Percentiles rank a stretch among this genome's conserved stretches.
phyloP scores from a whole-genome alignment of 2,888 invertebrate genomes.

The Homarus gammarus region DNA sequence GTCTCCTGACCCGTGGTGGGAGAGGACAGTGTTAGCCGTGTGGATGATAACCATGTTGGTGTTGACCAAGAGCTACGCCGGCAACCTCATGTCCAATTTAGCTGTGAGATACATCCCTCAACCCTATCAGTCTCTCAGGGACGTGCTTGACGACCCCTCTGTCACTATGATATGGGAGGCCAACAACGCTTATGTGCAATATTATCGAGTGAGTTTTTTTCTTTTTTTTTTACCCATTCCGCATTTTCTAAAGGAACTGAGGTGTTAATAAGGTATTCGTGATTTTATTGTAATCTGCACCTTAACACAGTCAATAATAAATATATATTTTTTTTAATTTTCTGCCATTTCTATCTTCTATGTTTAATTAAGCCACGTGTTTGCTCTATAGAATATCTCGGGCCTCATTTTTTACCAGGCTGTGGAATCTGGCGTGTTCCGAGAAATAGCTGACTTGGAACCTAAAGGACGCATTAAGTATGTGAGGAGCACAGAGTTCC shows the following conservation, averaged over 20 bases:
- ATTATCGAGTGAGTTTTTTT: not conserved
- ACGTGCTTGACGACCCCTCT: slow-evolving; percentile 4
- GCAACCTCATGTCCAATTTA: slow-evolving; percentile 8
- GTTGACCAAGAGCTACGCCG: slow-evolving; percentile 3
- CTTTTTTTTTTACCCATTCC: too few relatives aligned
- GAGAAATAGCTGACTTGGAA: slow-evolving; percentile 11
- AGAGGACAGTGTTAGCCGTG: not conserved
- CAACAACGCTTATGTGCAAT: slow-evolving; percentile 16
- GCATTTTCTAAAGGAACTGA: too few relatives aligned
- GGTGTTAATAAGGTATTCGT: too few relatives aligned
- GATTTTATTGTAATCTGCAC: too few relatives aligned
- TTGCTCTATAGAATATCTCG: too few relatives aligned
- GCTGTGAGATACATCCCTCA: slow-evolving; percentile 19
- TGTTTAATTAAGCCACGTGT: too few relatives aligned
- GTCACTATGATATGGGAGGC: slow-evolving; percentile 27
- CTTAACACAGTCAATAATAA: too few relatives aligned
- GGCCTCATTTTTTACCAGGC: not conserved
- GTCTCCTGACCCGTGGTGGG: not conserved
- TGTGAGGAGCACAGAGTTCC: not conserved
- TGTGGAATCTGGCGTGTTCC: slow-evolving; percentile 11
- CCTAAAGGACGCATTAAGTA: not conserved
- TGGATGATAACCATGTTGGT: slow-evolving; percentile 17
- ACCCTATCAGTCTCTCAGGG: slow-evolving; percentile 10
- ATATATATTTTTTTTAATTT: too few relatives aligned
- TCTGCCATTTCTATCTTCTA: too few relatives aligned